Conservation (phyloP, 2,113 vertebrate genomes). For the Malurus alboscapulatus region DNA sequence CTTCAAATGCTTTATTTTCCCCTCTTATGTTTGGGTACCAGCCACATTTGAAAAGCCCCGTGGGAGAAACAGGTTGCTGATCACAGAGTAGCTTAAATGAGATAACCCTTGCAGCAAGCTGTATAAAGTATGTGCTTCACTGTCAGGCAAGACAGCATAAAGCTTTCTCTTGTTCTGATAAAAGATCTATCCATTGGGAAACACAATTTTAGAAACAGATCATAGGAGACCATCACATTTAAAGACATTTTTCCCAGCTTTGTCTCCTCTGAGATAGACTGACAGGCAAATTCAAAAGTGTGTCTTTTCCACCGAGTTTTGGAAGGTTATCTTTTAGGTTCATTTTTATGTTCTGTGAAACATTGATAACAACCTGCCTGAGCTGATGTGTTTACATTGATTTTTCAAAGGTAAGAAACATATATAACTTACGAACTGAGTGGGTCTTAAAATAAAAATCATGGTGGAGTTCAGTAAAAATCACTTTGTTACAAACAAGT, state of each 20-base stretch:
- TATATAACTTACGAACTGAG: slow-evolving; percentile 8
- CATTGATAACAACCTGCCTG: slow-evolving; percentile 68
- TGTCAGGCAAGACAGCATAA: slow-evolving; percentile 17
- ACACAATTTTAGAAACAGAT: slow-evolving; percentile 55
- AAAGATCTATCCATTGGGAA: slow-evolving; percentile 45
- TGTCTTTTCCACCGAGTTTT: slow-evolving; percentile 54
- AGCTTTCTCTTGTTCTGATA: slow-evolving; percentile 57
- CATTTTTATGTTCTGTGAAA: slow-evolving; percentile 71
- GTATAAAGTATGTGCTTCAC: background rate
- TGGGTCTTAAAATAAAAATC: background rate
- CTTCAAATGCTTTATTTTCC: background rate
- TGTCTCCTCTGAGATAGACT: slow-evolving; percentile 53
- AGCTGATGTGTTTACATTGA: slow-evolving; percentile 58
- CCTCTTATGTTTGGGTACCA: background rate
- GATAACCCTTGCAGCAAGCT: slow-evolving; percentile 30
- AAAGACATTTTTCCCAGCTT: slow-evolving; percentile 30
- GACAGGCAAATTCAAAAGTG: slow-evolving; percentile 42
- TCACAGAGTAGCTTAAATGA: slow-evolving; percentile 29
- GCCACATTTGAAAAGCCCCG: slow-evolving; percentile 9
- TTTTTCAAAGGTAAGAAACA: slow-evolving; percentile 43
- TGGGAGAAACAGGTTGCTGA: slow-evolving; percentile 8
- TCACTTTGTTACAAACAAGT: background rate
- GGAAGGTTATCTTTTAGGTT: slow-evolving; percentile 67
- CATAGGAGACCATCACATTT: slow-evolving; percentile 30
- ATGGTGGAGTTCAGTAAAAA: background rate